These are phyloP conservation scores for Cherax destructor DNA, from an alignment of 1,140 invertebrate species.

Conservation along the genomic window DNA sequence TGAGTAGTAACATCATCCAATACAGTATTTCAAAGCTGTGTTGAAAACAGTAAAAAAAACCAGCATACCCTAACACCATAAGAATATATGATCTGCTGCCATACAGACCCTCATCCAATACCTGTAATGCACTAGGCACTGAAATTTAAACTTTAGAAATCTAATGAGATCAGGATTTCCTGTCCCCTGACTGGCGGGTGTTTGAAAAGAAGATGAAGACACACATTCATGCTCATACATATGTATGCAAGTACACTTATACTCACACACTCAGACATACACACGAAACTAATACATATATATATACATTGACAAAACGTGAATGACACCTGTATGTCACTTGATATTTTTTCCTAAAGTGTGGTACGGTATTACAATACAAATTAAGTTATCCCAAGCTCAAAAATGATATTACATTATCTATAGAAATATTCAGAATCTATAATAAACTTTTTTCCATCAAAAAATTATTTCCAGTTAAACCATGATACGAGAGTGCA, in stretches of 20 bases:
- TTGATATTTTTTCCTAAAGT: slow-evolving; percentile 9
- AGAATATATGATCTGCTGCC: background rate
- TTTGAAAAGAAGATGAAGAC: slow-evolving; percentile 39
- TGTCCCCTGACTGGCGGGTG: slow-evolving; percentile 64
- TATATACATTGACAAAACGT: slow-evolving; percentile 27
- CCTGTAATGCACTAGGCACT: background rate
- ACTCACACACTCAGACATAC: background rate
- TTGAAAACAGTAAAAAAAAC: background rate
- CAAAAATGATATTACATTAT: slow-evolving; percentile 38
- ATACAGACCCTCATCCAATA: slow-evolving; percentile 4
- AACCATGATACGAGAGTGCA: slow-evolving; percentile 40
- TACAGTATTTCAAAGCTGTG: background rate
- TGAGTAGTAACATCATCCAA: background rate
- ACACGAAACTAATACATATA: background rate
- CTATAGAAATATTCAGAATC: slow-evolving; percentile 45
- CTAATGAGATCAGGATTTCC: slow-evolving; percentile 62
- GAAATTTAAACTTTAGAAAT: slow-evolving; percentile 40
- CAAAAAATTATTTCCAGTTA: slow-evolving; percentile 55
- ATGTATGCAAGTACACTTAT: background rate
- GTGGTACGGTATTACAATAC: background rate
- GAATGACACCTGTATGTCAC: background rate
- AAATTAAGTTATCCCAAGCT: slow-evolving; percentile 35
- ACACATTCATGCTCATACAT: slow-evolving; percentile 2
- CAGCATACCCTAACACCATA: background rate
- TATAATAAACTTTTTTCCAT: slow-evolving; percentile 24